Base-by-base conservation (phyloP, 2,113 vertebrate species). In the Halcyon malimbica region DNA sequence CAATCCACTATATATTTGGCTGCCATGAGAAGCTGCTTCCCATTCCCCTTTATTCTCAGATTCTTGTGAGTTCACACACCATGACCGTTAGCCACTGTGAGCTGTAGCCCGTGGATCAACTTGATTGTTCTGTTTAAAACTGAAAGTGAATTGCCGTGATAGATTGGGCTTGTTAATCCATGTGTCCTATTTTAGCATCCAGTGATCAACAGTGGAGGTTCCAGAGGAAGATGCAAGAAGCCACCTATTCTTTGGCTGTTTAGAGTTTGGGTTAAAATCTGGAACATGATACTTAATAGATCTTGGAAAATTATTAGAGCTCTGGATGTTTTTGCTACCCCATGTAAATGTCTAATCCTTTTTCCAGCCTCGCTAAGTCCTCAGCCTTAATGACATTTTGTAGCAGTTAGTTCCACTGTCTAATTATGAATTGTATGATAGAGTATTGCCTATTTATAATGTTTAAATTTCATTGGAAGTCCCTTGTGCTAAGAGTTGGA, bases 381-480 rank as follows among this genome's bases (percentile, higher is more conserved):
- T 94, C 51, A 87, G 65, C 80, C 73, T 64, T 95, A 95, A 96
- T 87, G 91, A 89, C 83, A 96, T 89, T 97, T 96, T 97, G 91
- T 94, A 87, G 91, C 73, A 87, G 93, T 96, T 96, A 95, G 89
- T 97, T 96, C 87, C 94, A 84, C 87, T 94, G 89, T 93, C 93
- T 96, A 92, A 96, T 96, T 96, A 96, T 92, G 83, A 96, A 94
- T 95, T 95, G 65, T 91, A 65, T 96, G 89, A 95, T 95, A 84
- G 94, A 96, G 73, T 94, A 93, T 94, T 91, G 95, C 94, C 94
- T 96, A 95, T 96, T 97, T 95, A 94, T 95, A 96, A 94, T 84
- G 84, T 95, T 94, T 91, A 87, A 94, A 94, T 95, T 96, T 94
- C 89, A 79, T 46, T 96, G 81, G 53, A 96, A 95, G 94, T 96